These are phyloP conservation scores for Brotula barbata DNA, from an alignment of 2,797 vertebrate genomes.

Conservation along the genomic window DNA sequence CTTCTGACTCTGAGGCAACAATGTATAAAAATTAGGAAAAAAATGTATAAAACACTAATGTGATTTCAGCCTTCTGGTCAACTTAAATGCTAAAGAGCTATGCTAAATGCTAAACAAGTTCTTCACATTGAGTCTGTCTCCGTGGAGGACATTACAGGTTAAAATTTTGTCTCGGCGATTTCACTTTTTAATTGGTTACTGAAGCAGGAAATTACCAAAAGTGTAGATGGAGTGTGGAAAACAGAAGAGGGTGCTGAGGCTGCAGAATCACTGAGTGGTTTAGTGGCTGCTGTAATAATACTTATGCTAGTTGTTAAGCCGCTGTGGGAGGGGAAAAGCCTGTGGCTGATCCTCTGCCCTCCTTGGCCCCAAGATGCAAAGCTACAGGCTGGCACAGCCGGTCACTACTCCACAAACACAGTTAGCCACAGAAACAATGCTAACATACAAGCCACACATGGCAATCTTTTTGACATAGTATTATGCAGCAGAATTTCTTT, in stretches of 20 bases:
- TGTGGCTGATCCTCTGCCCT: conserved; percentile 70
- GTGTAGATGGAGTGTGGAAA: conserved; percentile 35
- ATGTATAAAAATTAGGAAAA: too few species aligned
- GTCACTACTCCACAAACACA: conserved; percentile 32
- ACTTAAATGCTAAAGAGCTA: conserved; percentile 24
- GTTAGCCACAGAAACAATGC: conserved; percentile 43
- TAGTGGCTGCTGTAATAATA: conserved; percentile 73
- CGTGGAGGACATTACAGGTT: background rate
- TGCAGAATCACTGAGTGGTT: conserved; percentile 71
- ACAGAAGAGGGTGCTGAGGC: conserved; percentile 60
- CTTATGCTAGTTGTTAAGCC: conserved; percentile 74
- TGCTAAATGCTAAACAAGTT: background rate
- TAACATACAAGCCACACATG: too few species aligned
- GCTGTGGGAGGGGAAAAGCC: conserved; percentile 60
- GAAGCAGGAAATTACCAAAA: conserved; percentile 42
- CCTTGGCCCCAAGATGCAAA: conserved; percentile 48
- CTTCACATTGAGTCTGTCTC: too few species aligned
- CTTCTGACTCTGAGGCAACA: too few species aligned
- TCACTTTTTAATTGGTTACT: conserved; percentile 46
- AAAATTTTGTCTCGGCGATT: conserved; percentile 14
- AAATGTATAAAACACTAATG: too few species aligned
- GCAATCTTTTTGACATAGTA: too few species aligned
- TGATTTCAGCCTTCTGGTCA: background rate
- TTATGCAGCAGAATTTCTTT: too few species aligned
- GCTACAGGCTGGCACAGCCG: conserved; percentile 28